Evolutionary conservation across 2,797 vertebrate genomes (phyloP), one percentile per base, ranked within the genome.

Genomic region (Diplodus puntazzo): DNA sequence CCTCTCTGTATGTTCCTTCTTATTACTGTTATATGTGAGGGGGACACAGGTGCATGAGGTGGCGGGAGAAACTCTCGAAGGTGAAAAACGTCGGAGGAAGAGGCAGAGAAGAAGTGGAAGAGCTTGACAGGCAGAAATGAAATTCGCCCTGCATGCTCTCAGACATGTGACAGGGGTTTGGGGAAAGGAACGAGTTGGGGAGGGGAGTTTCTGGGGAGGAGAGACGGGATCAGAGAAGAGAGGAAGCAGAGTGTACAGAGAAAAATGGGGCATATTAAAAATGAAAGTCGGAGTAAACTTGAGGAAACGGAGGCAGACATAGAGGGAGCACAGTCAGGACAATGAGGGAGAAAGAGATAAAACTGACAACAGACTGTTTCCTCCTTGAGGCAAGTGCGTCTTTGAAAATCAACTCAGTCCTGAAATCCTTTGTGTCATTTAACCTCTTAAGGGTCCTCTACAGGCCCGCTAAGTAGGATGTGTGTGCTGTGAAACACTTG

Each of bases 161-260:
- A 82, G 79, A 82, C 87, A 89, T 89, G 89, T 91, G 88, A 92
- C 61, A 10, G 58, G 48, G 75, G 66, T 75, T 88, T 85, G 34
- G 72, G 79, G 64, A 86, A 65, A 70, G 79, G 71, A 73, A 69
- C 21, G 13, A 48, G 77, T 68, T 12, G 18, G 65, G 71, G 82
- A 80, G 87, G 83, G 80, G 64, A 71, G 79, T 57, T 62, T 84
- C 57, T 63, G 43, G 82, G 75, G 65, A 64, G 77, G 34, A 57
- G 64, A 66, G 74, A 54, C 23, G 1, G 66, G 79, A 87, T 85
- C 75, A 75, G 63, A 61, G 69, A 63, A 66, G 52, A 79, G 75
- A 68, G 45, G 62, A 67, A 80, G 57, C 48, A 45, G 39, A 55
- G 67, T n/a, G 59, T 66, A 70, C 4, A 12, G 5, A 23, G 63